phyloP scores from a whole-genome alignment of 2,797 vertebrate species.

The Pipistrellus nathusii region DNA sequence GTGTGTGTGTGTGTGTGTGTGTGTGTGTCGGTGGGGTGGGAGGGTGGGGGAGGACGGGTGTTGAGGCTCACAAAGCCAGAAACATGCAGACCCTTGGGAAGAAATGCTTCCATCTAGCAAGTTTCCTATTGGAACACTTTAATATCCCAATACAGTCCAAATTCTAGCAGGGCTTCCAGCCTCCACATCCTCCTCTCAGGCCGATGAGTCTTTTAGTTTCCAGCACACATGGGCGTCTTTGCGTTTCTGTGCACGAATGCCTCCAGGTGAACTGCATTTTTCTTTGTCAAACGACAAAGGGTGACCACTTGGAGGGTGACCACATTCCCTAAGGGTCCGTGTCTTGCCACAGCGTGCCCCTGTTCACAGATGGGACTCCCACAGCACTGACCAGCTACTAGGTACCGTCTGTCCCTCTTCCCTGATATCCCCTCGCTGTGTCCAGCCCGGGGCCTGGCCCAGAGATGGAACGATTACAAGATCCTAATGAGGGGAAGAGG shows the following conservation, averaged over 20 bases:
- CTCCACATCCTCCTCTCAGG: too few species aligned
- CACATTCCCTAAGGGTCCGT: not conserved
- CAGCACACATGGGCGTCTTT: not conserved
- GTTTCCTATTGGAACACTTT: not conserved
- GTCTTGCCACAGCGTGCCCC: too few species aligned
- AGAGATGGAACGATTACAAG: not conserved
- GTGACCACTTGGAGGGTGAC: not conserved
- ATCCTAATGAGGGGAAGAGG: not conserved
- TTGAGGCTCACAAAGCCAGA: not conserved
- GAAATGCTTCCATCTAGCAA: not conserved
- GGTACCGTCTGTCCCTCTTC: not conserved
- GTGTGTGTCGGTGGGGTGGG: accelerated
- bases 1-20: too few species aligned
- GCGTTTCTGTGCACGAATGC: not conserved
- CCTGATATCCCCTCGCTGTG: not conserved
- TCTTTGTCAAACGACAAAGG: not conserved
- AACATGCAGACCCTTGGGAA: not conserved
- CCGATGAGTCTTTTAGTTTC: not conserved
- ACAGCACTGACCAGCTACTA: too few species aligned
- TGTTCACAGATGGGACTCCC: not conserved
- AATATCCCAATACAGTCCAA: not conserved
- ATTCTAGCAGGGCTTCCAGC: not conserved
- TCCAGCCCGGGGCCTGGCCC: not conserved
- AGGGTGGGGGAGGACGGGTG: accelerated
- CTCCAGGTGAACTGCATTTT: not conserved